Base-by-base conservation (phyloP, 64 coral and sea anemone species). In the Montipora cactus region DNA sequence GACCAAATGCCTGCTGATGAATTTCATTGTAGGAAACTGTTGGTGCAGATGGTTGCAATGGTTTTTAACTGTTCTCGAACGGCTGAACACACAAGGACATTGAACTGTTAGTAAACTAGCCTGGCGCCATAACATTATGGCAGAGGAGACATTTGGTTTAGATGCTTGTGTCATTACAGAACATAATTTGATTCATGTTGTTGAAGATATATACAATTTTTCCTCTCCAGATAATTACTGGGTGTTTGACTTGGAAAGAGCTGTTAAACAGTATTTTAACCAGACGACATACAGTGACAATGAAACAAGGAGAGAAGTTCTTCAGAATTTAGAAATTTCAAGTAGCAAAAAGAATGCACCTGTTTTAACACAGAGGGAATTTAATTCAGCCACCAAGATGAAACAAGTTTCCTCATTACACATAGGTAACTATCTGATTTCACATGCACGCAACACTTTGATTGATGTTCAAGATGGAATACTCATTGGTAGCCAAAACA, bases 211-310 rank as follows among this genome's bases (percentile, higher is more conserved):
- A 51, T 11, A 75, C 0, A 45, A 51, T 45, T 94, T 94, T 79
- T 94, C 86, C 18, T 81, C 85, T 9, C 92, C 92, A 82, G 76
- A 94, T 67, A 94, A 94, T 48, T 94, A 62, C 47, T 94, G 85
- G 92, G 62, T 81, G 1, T 94, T 74, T 75, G 64, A 94, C 66
- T 15, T 89, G 72, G 86, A 88, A 93, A 93, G 92, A 89, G 92
- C 85, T 47, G 85, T 94, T 2, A 89, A 89, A n/a, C 9, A 86
- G 14, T 94, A 94, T 81, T 77, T 94, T 19, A 89, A 88, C 50
- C 92, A 94, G 70, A 89, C 89, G 52, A 89, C 87, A 47, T 94
- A 76, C 70, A 83, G 78, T 75, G 47, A 76, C 22, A 83, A 79
- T 78, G 88, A 95, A 95, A 28, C 22, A 90, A 76, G 69, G 20